These are phyloP conservation scores for Siniperca obscura DNA, from an alignment of 2,797 vertebrate genomes.

Conservation along the genomic window DNA sequence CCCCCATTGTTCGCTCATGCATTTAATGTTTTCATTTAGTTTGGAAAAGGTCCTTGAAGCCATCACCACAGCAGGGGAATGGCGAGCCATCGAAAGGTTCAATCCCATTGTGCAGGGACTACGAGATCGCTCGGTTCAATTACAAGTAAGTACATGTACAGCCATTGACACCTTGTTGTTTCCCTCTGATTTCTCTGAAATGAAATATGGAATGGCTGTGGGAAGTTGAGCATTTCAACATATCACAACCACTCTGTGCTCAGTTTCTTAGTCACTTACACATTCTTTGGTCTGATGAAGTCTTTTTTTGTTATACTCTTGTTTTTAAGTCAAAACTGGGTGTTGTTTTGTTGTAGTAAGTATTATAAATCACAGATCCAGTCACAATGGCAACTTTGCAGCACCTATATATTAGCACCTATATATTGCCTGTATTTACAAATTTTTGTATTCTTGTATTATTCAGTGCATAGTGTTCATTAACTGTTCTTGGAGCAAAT, in stretches of 20 bases:
- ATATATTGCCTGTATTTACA: neutral
- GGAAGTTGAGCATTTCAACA: conserved; percentile 16
- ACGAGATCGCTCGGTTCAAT: conserved; percentile 90
- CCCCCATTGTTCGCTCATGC: conserved; percentile 42
- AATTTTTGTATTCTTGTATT: neutral
- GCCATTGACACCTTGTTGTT: conserved; percentile 28
- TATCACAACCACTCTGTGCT: neutral
- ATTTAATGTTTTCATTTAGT: conserved; percentile 81
- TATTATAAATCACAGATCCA: conserved; percentile 5
- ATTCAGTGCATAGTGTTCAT: neutral
- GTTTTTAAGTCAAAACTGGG: neutral
- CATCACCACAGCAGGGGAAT: conserved; percentile 92
- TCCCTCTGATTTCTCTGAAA: conserved; percentile 30
- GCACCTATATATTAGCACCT: conserved; percentile 13
- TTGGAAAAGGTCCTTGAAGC: conserved; percentile 98
- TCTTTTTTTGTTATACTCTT: neutral
- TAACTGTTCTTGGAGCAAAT: neutral
- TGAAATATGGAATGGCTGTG: conserved; percentile 25
- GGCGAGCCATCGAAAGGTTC: conserved; percentile 89
- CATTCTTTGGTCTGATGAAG: neutral
- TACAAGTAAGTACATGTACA: conserved; percentile 88
- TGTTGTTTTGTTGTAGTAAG: neutral
- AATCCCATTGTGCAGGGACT: conserved; percentile 94
- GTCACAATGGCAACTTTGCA: neutral
- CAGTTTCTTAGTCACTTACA: neutral